Evolutionary conservation across 2,113 vertebrate genomes (phyloP).

Genomic region (Dendropsophus ebraccatus): DNA sequence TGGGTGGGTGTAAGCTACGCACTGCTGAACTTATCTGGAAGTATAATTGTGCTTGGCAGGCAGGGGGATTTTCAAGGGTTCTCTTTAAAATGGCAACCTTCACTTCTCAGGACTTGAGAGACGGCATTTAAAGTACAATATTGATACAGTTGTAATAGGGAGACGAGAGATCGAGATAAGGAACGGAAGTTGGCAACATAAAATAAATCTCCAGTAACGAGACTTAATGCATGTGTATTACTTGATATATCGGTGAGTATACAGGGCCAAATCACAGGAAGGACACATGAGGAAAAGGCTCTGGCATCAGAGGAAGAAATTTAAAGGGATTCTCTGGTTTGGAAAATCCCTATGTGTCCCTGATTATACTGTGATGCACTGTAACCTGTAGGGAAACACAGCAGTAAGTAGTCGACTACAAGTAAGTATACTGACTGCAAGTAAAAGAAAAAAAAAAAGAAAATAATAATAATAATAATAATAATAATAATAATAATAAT

Average conservation of each 20-base stretch:
- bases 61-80: constrained; percentile 15
- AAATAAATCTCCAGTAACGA: neutral
- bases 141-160: constrained; percentile 20
- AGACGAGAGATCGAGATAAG: neutral
- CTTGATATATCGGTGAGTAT: neutral
- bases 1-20: constrained; percentile 41
- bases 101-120: constrained; percentile 9
- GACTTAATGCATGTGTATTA: neutral
- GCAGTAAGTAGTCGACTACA: too few relatives aligned
- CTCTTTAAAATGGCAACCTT: constrained; percentile 31
- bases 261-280: too few relatives aligned
- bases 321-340: neutral
- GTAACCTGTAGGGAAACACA: too few relatives aligned
- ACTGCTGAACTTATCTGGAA: constrained; percentile 41
- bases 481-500: too few relatives aligned
- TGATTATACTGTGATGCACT: too few relatives aligned
- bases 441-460: too few relatives aligned
- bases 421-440: too few relatives aligned
- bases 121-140: constrained; percentile 15
- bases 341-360: too few relatives aligned
- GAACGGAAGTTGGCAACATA: neutral
- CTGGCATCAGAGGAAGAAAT: neutral
- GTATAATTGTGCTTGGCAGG: constrained; percentile 41
- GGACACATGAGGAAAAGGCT: neutral
- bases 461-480: too few relatives aligned